Base-by-base conservation (phyloP, 2,888 invertebrate species). In the Drosophila aldrichi region DNA sequence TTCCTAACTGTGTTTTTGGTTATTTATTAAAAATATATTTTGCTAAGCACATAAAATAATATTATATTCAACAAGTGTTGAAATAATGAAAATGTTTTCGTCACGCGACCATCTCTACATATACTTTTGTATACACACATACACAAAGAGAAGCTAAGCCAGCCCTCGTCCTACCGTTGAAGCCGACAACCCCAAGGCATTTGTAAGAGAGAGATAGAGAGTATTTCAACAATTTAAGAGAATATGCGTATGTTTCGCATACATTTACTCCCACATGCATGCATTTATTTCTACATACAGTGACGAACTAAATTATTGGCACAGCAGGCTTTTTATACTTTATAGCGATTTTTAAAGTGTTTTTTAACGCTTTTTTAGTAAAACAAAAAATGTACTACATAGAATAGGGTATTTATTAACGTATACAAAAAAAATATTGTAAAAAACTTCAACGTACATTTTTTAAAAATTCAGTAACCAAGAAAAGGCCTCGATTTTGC, bases 41-140 rank as follows among this genome's bases (percentile, higher is more conserved):
- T 14, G 3, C 5, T 41, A 18, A 16, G 5, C 9, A 3, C 14
- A 2, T 12, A 6, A 16, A 41, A 20, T 22, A 3, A n/a, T 3
- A 38, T 12, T 41, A 14, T 34, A 72, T 61, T 60, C 76, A 76
- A 76, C 75, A 76, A 76, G 75, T 75, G 51, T 16, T 62, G 16
- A 9, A 14, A 20, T 43, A n/a, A 32, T n/a, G 0, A 1, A 7
- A n/a, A 36, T 48, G 18, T 36, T 63, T 18, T 22, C 10, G n/a
- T 44, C 54, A 63, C 38, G 63, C 12, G 12, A 3, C 10, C 76
- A 72, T 58, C 76, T 34, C 76, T 61, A 61, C 14, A 52, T 48
- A 32, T 58, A 22, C 22, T 25, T 12, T 40, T 14, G 44, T 16
- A 20, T 20, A 34, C 25, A 1, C 49, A 48, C 43, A 49, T 29